Percentiles rank a stretch among this genome's conserved stretches.
phyloP scores from a whole-genome alignment of 2,113 vertebrate genomes.

The Ciconia boyciana region DNA sequence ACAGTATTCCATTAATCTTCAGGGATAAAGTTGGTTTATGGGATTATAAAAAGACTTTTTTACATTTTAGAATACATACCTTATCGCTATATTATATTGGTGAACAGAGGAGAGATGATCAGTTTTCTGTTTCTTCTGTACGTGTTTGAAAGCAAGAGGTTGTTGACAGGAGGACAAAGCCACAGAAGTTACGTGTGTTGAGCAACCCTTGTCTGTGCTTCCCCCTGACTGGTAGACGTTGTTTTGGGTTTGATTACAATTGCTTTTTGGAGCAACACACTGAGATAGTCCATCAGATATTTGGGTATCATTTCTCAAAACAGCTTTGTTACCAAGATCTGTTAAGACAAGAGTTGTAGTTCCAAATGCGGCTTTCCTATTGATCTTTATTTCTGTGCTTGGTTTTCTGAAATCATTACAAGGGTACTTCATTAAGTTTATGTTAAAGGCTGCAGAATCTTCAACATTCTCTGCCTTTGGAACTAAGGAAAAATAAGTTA shows the following conservation, averaged over 20 bases:
- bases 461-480: conserved; percentile 33
- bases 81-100: conserved; percentile 1
- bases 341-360: conserved; percentile 85
- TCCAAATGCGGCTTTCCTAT: conserved; percentile 86
- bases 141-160: conserved; percentile 72
- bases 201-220: background rate
- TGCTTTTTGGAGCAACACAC: conserved; percentile 5
- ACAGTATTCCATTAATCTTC: background rate
- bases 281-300: background rate
- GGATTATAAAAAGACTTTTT: background rate
- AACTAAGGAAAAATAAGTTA: conserved; percentile 59
- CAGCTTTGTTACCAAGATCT: conserved; percentile 73
- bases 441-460: conserved; percentile 52
- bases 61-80: conserved; percentile 60
- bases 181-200: background rate
- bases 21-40: background rate
- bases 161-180: conserved; percentile 20
- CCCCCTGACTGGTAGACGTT: background rate
- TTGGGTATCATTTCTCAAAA: background rate
- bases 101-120: conserved; percentile 64
- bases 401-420: conserved; percentile 84
- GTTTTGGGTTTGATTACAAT: conserved; percentile 1
- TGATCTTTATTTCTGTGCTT: conserved; percentile 84
- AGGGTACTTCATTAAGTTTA: conserved; percentile 83
- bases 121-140: conserved; percentile 87